Conservation (phyloP, 2,113 vertebrate genomes). For the Phyllopteryx taeniolatus region DNA sequence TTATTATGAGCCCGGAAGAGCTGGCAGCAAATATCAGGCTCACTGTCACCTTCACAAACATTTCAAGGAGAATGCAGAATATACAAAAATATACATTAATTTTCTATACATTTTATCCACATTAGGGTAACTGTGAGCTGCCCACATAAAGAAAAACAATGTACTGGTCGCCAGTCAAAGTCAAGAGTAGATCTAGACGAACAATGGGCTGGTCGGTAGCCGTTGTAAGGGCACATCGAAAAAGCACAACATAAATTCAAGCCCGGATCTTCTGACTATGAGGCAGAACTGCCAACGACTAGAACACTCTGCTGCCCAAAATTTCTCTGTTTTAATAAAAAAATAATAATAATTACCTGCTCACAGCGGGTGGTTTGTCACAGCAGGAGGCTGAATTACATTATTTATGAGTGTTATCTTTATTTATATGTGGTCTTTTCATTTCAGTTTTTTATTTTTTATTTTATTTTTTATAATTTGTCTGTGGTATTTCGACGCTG, state of each 20-base stretch:
- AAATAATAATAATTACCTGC: background rate
- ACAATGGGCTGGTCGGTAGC: too few relatives aligned
- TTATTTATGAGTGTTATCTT: slow-evolving; percentile 48
- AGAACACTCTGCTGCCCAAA: too few relatives aligned
- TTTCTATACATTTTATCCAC: too few relatives aligned
- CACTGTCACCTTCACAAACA: background rate
- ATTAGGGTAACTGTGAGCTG: too few relatives aligned
- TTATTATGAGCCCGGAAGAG: slow-evolving; percentile 4
- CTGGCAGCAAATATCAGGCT: slow-evolving; percentile 22
- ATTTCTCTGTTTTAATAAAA: too few relatives aligned
- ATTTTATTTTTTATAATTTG: background rate
- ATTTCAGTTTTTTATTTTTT: background rate
- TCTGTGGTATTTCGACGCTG: slow-evolving; percentile 54
- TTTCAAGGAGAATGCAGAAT: slow-evolving; percentile 32
- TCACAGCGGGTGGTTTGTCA: slow-evolving; percentile 20
- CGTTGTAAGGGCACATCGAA: too few relatives aligned
- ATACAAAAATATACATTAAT: background rate
- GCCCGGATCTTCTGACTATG: too few relatives aligned
- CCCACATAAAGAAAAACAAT: too few relatives aligned
- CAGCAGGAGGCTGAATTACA: slow-evolving; percentile 43
- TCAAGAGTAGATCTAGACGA: too few relatives aligned
- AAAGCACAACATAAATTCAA: too few relatives aligned
- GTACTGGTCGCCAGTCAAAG: too few relatives aligned
- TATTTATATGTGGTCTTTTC: background rate
- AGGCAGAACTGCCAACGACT: too few relatives aligned